These are phyloP conservation scores for Drosophila atripex DNA, from an alignment of 2,888 invertebrate genomes.

Conservation along the genomic window DNA sequence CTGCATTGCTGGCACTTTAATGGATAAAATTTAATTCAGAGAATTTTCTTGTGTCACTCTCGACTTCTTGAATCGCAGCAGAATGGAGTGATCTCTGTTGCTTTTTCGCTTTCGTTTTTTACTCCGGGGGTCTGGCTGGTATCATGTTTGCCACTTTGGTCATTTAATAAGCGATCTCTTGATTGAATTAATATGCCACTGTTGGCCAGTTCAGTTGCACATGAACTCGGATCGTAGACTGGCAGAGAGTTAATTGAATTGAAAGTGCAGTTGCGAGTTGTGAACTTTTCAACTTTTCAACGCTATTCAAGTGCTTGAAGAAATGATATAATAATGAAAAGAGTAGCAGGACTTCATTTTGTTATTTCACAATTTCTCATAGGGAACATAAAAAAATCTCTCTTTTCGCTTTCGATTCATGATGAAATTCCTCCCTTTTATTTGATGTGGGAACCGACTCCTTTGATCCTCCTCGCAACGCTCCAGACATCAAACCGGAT, in stretches of 20 bases:
- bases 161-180: constrained; percentile 72
- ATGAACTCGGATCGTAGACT: constrained; percentile 39
- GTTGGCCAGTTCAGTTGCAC: constrained; percentile 31
- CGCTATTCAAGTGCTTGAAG: constrained; percentile 21
- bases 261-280: constrained; percentile 57
- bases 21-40: constrained; percentile 63
- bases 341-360: background rate
- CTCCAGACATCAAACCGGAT: constrained; percentile 39
- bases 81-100: constrained; percentile 28
- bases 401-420: constrained; percentile 45
- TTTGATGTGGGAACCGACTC: constrained; percentile 14
- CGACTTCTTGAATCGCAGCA: constrained; percentile 42
- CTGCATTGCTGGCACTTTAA: constrained; percentile 58
- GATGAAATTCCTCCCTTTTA: constrained; percentile 56
- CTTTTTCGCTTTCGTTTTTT: constrained; percentile 6
- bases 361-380: background rate
- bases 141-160: constrained; percentile 66
- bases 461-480: constrained; percentile 40
- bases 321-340: too few species aligned
- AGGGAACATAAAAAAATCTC: background rate
- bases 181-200: constrained; percentile 72
- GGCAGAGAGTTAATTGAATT: constrained; percentile 63
- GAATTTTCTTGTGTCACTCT: constrained; percentile 47
- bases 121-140: constrained; percentile 6
- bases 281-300: constrained; percentile 74